Percentiles rank a stretch among this genome's conserved stretches.
These are phyloP conservation scores for Mylabris sibirica DNA, from an alignment of 2,888 invertebrate genomes.

Conservation along the genomic window DNA sequence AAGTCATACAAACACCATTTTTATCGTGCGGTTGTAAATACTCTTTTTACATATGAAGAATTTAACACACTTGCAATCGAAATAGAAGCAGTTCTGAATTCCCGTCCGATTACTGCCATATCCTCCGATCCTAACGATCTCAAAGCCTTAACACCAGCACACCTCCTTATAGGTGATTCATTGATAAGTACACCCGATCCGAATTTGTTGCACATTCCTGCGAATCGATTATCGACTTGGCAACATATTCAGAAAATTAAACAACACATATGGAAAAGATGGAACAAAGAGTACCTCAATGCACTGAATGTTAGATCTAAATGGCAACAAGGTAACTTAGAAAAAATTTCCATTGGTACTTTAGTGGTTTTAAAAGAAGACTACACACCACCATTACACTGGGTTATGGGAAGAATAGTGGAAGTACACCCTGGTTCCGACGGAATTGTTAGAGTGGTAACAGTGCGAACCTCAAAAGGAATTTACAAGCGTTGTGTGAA, in stretches of 20 bases:
- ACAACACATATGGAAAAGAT: slow-evolving; percentile 8
- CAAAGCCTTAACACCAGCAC: slow-evolving; percentile 11
- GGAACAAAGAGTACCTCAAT: slow-evolving; percentile 1
- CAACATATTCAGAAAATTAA: slow-evolving; percentile 16
- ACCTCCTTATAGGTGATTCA: background rate
- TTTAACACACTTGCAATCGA: background rate
- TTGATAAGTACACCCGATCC: background rate
- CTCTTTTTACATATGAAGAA: background rate
- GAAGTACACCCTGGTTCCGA: no score
- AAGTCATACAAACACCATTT: background rate
- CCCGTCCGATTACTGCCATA: slow-evolving; percentile 44
- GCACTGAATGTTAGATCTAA: background rate
- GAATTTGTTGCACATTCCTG: background rate
- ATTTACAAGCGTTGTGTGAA: no score
- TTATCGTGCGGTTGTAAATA: background rate
- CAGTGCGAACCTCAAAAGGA: no score
- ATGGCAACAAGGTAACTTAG: background rate
- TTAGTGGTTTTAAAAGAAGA: no score
- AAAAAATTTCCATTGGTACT: no score
- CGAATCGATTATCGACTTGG: background rate
- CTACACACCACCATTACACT: background rate
- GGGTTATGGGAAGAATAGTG: background rate
- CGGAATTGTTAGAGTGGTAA: no score
- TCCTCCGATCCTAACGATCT: slow-evolving; percentile 44
- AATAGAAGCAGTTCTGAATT: slow-evolving; percentile 39